Evolutionary conservation across 2,113 vertebrate genomes (phyloP).

Genomic region (Hippoglossus stenolepis): DNA sequence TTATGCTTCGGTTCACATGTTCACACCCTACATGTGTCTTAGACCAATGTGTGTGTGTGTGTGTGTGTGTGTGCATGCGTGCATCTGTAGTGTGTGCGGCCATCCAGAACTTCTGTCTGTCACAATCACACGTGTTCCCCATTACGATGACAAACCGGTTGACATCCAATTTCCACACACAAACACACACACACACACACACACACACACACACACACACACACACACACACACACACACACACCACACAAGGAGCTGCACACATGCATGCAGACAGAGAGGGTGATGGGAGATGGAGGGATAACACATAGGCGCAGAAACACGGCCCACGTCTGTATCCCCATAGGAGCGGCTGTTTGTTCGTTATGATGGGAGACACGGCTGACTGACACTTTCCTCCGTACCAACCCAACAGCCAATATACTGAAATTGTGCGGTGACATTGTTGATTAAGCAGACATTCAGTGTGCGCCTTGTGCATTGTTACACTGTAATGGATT

Average conservation of each 20-base stretch:
- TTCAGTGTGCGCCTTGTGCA: background rate
- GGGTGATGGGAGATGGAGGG: conserved; percentile 55
- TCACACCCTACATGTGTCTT: background rate
- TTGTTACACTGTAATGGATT: conserved; percentile 28
- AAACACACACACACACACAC: conserved; percentile 26
- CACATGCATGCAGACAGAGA: conserved; percentile 24
- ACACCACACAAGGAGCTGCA: conserved; percentile 6
- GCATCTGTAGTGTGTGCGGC: conserved; percentile 31
- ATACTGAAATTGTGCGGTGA: conserved; percentile 63
- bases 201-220: conserved; percentile 1
- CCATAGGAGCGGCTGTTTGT: conserved; percentile 62
- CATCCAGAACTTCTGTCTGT: conserved; percentile 68
- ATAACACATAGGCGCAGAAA: background rate
- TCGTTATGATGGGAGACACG: conserved; percentile 65
- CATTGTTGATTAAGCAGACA: conserved; percentile 70
- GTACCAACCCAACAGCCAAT: conserved; percentile 55
- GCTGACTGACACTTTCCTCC: conserved; percentile 74
- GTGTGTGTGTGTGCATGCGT: background rate
- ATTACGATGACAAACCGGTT: conserved; percentile 78
- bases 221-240: conserved; percentile 21
- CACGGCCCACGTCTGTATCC: conserved; percentile 41
- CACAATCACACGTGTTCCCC: conserved; percentile 73
- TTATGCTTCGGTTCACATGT: background rate
- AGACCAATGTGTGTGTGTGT: background rate
- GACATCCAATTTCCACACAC: conserved; percentile 63